Conservation (phyloP, 2,797 vertebrate species). For the Enteromius anoplus region DNA sequence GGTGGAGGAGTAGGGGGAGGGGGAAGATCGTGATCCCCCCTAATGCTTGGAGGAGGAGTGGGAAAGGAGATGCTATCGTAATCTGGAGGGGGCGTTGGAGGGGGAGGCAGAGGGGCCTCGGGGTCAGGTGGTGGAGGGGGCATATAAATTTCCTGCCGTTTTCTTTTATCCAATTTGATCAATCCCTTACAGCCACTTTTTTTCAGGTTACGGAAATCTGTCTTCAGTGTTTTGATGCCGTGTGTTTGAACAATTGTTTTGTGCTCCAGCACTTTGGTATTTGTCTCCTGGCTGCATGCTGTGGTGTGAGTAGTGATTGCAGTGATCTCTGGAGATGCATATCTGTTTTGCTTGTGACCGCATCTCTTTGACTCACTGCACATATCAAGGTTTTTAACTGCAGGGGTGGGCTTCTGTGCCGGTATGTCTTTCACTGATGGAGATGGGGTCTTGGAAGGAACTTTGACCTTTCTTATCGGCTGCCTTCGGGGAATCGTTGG, state of each 20-base stretch:
- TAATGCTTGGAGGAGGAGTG: slow-evolving; percentile 69
- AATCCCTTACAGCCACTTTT: slow-evolving; percentile 71
- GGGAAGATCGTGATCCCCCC: slow-evolving; percentile 69
- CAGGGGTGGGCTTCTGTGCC: slow-evolving; percentile 66
- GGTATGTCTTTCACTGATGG: slow-evolving; percentile 44
- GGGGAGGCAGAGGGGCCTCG: slow-evolving; percentile 72
- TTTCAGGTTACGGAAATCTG: slow-evolving; percentile 79
- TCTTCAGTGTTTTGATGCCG: slow-evolving; percentile 78
- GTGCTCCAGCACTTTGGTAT: slow-evolving; percentile 72
- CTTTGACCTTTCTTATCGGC: slow-evolving; percentile 75
- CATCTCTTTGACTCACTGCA: slow-evolving; percentile 69
- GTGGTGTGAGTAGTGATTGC: slow-evolving; percentile 43
- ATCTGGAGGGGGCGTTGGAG: slow-evolving; percentile 81
- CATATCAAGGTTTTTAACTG: slow-evolving; percentile 69
- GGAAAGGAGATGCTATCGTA: slow-evolving; percentile 70
- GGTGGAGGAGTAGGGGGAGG: slow-evolving; percentile 70
- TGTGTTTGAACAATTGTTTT: slow-evolving; percentile 80
- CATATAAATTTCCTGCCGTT: slow-evolving; percentile 56
- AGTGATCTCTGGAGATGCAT: slow-evolving; percentile 59
- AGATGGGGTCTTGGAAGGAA: slow-evolving; percentile 52
- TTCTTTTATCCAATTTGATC: slow-evolving; percentile 73
- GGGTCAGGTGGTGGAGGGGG: slow-evolving; percentile 71
- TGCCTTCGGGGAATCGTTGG: slow-evolving; percentile 71
- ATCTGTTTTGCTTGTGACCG: slow-evolving; percentile 68
- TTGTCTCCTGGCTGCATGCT: slow-evolving; percentile 53